Evolutionary conservation across 2,888 invertebrate species (phyloP).

Genomic region (Diarsia rubi): DNA sequence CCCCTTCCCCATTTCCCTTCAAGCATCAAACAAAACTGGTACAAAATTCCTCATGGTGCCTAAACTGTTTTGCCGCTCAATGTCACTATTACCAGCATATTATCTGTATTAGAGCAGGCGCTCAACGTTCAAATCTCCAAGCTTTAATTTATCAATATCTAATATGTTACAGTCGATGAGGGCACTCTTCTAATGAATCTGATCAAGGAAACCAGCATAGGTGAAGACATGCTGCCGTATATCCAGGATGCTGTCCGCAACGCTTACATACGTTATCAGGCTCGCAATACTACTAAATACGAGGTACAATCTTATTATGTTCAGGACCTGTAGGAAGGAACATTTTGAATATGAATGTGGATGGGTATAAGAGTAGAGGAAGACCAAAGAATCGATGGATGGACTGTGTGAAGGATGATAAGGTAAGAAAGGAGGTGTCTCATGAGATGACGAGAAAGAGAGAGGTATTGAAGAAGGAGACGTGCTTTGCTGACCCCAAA

Average conservation of each 20-base stretch:
- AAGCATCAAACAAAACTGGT: background rate
- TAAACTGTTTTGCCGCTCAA: background rate
- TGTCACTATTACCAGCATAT: background rate
- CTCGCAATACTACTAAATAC: constrained; percentile 57
- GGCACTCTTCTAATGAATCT: constrained; percentile 73
- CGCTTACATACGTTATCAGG: constrained; percentile 73
- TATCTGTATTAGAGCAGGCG: background rate
- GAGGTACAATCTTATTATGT: constrained; percentile 64
- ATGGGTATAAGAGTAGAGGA: no score
- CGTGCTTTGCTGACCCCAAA: no score
- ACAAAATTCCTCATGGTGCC: background rate
- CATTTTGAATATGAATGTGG: no score
- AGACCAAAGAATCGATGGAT: no score
- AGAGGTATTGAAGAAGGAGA: no score
- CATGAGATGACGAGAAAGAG: no score
- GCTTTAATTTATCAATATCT: background rate
- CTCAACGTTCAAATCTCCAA: background rate
- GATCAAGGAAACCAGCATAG: constrained; percentile 68
- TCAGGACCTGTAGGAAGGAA: no score
- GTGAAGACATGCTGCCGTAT: constrained; percentile 65
- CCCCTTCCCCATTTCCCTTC: no score
- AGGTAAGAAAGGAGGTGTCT: no score
- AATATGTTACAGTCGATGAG: constrained; percentile 72
- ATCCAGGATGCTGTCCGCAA: constrained; percentile 71
- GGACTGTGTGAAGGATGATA: no score